phyloP scores from a whole-genome alignment of 2,113 vertebrate genomes.

The Stomatorhinus ivindoensis region DNA sequence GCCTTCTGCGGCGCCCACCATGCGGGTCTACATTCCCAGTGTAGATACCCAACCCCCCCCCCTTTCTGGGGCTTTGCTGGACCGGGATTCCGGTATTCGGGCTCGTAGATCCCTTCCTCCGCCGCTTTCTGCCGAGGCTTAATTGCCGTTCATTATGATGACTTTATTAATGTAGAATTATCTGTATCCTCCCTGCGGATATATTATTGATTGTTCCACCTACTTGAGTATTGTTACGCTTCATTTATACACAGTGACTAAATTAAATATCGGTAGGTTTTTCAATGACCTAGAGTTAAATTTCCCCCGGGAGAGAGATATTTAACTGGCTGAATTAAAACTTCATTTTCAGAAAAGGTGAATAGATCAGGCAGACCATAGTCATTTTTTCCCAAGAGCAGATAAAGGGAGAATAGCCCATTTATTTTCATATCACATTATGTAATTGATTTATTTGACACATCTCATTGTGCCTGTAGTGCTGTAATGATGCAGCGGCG shows the following conservation, averaged over 20 bases:
- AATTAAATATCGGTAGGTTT: neutral
- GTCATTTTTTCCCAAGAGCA: neutral
- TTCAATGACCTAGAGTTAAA: neutral
- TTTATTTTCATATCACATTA: neutral
- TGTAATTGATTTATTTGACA: constrained; percentile 1
- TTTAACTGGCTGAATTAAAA: neutral
- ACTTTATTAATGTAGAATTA: neutral
- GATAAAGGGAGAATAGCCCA: neutral
- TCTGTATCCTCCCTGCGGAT: neutral
- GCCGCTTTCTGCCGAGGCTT: neutral
- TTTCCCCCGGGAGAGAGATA: neutral
- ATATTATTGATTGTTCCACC: neutral
- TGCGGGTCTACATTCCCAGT: neutral
- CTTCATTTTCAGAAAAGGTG: neutral
- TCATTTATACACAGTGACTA: neutral
- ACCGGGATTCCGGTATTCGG: neutral
- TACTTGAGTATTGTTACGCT: neutral
- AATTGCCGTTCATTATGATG: neutral
- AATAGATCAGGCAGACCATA: neutral
- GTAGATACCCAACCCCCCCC: neutral
- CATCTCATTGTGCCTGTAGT: neutral
- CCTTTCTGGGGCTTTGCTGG: neutral
- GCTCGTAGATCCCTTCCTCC: no score
- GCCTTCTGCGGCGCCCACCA: neutral
- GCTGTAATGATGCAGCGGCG: neutral